Evolutionary conservation across 2,113 vertebrate genomes (phyloP).

Genomic region (Crocuta crocuta): DNA sequence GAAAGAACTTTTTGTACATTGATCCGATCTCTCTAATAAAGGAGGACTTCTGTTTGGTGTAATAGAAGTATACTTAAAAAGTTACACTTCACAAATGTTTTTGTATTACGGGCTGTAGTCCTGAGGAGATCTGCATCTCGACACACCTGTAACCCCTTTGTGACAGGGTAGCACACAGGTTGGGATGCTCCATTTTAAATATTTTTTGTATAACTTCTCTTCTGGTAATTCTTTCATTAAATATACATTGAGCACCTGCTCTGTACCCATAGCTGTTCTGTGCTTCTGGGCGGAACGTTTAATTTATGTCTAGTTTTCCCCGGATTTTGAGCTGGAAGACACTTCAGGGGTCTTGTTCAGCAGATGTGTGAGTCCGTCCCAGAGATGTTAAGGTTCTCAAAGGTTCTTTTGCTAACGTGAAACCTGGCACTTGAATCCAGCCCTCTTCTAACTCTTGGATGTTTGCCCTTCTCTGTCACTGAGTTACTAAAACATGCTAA

Average conservation of each 20-base stretch:
- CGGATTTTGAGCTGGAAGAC: not conserved
- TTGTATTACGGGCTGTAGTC: not conserved
- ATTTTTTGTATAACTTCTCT: not conserved
- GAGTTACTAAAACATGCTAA: not conserved
- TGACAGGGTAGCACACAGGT: not conserved
- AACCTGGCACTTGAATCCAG: not conserved
- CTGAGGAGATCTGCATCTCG: not conserved
- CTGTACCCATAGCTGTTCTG: not conserved
- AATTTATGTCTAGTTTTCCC: not conserved
- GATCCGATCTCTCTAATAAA: not conserved
- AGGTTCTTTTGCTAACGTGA: not conserved
- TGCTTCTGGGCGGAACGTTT: not conserved
- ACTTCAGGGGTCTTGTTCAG: not conserved
- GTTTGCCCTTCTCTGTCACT: not conserved
- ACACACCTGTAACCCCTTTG: not conserved
- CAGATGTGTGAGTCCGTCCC: not conserved
- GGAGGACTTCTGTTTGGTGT: not conserved
- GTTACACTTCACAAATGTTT: not conserved
- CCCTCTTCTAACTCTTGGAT: not conserved
- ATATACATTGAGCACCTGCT: not conserved
- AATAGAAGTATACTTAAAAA: not conserved
- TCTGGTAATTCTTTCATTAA: not conserved
- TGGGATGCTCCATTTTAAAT: not conserved
- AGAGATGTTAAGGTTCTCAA: not conserved
- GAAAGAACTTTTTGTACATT: not conserved